Evolutionary conservation across 2,113 vertebrate species (phyloP).

Genomic region (Phylloscopus trochilus): DNA sequence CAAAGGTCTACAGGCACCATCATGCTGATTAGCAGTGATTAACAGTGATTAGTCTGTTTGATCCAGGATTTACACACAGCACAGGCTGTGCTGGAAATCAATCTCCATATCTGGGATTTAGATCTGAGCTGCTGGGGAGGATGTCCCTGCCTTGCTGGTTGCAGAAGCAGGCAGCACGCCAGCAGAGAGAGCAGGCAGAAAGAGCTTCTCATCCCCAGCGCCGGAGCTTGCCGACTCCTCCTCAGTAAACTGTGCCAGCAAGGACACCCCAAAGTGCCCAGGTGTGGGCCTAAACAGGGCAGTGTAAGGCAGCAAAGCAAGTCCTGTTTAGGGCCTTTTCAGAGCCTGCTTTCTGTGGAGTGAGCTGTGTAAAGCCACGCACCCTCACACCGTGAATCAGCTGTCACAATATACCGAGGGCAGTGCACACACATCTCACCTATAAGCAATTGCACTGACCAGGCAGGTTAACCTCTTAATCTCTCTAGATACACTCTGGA

Average conservation of each 20-base stretch:
- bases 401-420: rapidly evolving
- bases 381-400: not conserved
- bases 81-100: constrained; percentile 2
- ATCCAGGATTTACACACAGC: constrained; percentile 26
- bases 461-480: not conserved
- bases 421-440: not conserved
- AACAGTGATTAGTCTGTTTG: constrained; percentile 54
- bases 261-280: rapidly evolving
- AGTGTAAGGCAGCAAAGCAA: not conserved
- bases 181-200: not conserved
- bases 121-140: not conserved
- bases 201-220: not conserved
- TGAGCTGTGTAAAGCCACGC: rapidly evolving
- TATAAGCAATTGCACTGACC: not conserved
- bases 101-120: constrained; percentile 13
- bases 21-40: constrained; percentile 44
- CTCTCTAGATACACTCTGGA: not conserved
- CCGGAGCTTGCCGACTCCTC: not conserved
- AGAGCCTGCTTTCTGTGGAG: not conserved
- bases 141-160: not conserved
- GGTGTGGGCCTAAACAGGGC: not conserved
- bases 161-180: not conserved
- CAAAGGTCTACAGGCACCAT: constrained; percentile 6
- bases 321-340: not conserved
- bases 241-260: rapidly evolving